Evolutionary conservation across 37 sponge, comb jelly and placozoan genomes (phyloP), one percentile per base, ranked within the genome.

Genomic region (Mnemiopsis leidyi): DNA sequence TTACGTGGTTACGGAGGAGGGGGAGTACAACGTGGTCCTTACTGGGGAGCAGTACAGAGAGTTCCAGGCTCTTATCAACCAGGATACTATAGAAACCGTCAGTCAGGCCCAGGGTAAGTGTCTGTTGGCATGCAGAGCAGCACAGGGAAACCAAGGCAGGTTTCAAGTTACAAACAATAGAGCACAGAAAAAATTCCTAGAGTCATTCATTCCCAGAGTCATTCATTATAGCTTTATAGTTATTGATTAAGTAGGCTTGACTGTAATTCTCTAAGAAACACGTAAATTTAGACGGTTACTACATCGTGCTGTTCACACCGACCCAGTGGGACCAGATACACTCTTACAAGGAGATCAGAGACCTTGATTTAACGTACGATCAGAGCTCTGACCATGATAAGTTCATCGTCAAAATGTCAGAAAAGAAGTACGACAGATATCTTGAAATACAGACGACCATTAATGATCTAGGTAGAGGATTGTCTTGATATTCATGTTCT

Each of bases 341-440:
- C n/a, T 25, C 3, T 3, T 71, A 71, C n/a, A n/a, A n/a, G 30
- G 75, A 71, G 7, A 71, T 71, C 25, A 71, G 21, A 23, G 75
- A n/a, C 25, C 75, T 71, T 13, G 75, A 28, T 28, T 25, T 71
- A 13, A 71, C 75, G 5, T 29, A 28, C 30, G 75, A 71, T 29
- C 75, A 71, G 75, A 71, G 75, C n/a, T 3, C 30, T 23, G 30
- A 28, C 20, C 30, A 28, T 25, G 75, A 71, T 28, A 71, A 71
- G 30, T 71, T 71, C 30, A 25, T 71, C n/a, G 75, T 71, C n/a
- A 71, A 28, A 71, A 71, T 71, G 75, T n/a, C 75, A 71, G 75
- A 71, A 28, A 71, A n/a, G 30, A 71, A n/a, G 30, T 71, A 71
- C 20, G 75, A 71, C 75, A 71, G 75, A 71, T 71, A 71, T 28